Percentiles rank a stretch among this genome's conserved stretches.
These are phyloP conservation scores for Euthynnus affinis DNA, from an alignment of 2,797 vertebrate genomes.

Conservation along the genomic window DNA sequence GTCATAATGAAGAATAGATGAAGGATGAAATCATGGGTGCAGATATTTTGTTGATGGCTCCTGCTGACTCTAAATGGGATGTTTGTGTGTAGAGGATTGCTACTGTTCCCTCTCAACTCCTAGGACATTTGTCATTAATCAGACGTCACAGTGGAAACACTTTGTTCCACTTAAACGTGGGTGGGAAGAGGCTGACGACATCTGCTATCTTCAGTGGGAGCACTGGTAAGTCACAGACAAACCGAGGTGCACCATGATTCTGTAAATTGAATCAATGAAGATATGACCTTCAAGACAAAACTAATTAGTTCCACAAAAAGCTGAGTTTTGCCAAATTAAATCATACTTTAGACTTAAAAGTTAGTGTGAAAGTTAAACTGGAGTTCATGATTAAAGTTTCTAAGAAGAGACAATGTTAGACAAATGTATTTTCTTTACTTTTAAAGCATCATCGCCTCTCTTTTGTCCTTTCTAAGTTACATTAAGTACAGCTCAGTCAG, in stretches of 20 bases:
- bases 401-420: neutral
- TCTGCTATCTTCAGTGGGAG: slow-evolving; percentile 47
- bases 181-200: slow-evolving; percentile 47
- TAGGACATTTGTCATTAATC: slow-evolving; percentile 69
- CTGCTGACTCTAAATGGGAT: slow-evolving; percentile 56
- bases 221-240: slow-evolving; percentile 34
- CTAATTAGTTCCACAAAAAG: neutral
- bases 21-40: slow-evolving; percentile 38
- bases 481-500: neutral
- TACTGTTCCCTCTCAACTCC: slow-evolving; percentile 34
- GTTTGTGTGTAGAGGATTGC: slow-evolving; percentile 49
- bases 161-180: slow-evolving; percentile 65
- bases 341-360: neutral
- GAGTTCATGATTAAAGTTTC: slow-evolving; percentile 16
- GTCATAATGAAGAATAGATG: slow-evolving; percentile 38
- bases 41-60: slow-evolving; percentile 46
- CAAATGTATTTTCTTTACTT: neutral
- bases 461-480: neutral
- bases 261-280: neutral
- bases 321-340: neutral
- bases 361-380: slow-evolving; percentile 7
- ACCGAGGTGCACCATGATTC: slow-evolving; percentile 8
- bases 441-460: neutral
- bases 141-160: slow-evolving; percentile 68
- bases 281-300: neutral